A percentile compares a stretch with the other conserved stretches of the same genome.
phyloP scores from a whole-genome alignment of 2,113 vertebrate genomes.

The Seriola aureovittata region DNA sequence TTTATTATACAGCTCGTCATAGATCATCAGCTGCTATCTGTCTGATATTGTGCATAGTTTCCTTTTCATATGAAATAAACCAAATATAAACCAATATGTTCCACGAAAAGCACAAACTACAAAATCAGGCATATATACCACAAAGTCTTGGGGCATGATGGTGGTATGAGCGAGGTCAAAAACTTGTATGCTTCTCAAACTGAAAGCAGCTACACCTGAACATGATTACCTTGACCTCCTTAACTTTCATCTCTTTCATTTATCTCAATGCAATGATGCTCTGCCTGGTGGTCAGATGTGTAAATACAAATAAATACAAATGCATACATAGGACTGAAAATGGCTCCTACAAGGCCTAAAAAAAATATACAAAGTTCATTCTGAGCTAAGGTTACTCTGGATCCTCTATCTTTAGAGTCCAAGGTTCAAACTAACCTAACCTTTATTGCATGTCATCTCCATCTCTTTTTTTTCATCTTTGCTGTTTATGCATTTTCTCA shows the following conservation, averaged over 20 bases:
- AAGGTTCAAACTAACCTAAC: neutral
- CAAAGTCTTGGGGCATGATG: too few species aligned
- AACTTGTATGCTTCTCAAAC: too few species aligned
- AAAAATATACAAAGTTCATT: neutral
- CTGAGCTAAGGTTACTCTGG: neutral
- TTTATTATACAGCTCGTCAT: too few species aligned
- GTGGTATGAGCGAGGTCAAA: neutral
- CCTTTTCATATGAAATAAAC: too few species aligned
- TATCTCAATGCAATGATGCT: neutral
- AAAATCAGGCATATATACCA: too few species aligned
- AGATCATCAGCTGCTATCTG: too few species aligned
- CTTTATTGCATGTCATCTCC: neutral
- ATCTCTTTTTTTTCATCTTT: neutral
- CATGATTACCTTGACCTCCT: neutral
- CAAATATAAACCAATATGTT: too few species aligned
- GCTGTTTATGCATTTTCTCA: neutral
- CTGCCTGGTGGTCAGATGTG: neutral
- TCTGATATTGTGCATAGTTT: too few species aligned
- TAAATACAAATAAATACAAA: neutral
- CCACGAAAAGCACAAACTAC: too few species aligned
- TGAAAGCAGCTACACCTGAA: neutral
- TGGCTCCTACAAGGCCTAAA: neutral
- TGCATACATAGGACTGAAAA: neutral
- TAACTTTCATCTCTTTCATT: neutral
- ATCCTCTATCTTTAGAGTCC: neutral